These are phyloP conservation scores for Astropecten irregularis DNA, from an alignment of 53 echinoderm and acorn worm genomes.

Conservation along the genomic window DNA sequence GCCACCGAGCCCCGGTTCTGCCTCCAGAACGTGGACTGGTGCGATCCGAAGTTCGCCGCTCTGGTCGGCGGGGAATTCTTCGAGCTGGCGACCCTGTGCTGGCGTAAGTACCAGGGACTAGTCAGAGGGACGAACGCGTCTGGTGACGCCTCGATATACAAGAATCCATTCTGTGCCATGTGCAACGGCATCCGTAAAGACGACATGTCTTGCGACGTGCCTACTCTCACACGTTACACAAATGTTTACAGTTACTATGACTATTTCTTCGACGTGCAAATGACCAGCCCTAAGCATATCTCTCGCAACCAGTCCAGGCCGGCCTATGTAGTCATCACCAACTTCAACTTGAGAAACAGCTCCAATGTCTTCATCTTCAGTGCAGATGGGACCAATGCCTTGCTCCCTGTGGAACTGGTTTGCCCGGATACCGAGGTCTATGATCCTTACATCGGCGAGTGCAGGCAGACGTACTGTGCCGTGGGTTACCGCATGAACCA, in stretches of 20 bases:
- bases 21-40: conserved; percentile 63
- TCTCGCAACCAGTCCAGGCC: neutral
- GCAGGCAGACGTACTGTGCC: conserved; percentile 81
- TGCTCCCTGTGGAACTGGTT: conserved; percentile 59
- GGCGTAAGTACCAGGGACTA: conserved; percentile 39
- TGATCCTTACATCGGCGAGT: conserved; percentile 81
- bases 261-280: neutral
- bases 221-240: conserved; percentile 14
- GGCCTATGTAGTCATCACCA: conserved; percentile 52
- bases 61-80: neutral
- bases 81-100: conserved; percentile 12
- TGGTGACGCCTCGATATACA: conserved; percentile 46
- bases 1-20: conserved; percentile 53
- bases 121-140: conserved; percentile 26
- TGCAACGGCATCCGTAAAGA: conserved; percentile 73
- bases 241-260: conserved; percentile 23
- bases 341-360: conserved; percentile 71
- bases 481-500: conserved; percentile 69
- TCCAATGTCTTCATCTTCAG: conserved; percentile 49
- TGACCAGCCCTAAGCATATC: neutral
- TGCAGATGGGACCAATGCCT: conserved; percentile 46
- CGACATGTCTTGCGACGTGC: conserved; percentile 36
- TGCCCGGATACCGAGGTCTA: conserved; percentile 77
- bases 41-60: conserved; percentile 19
- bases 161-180: conserved; percentile 80